Percentiles rank a stretch among this genome's conserved stretches.
Conservation (phyloP, 1,140 invertebrate species). For the Anoplophora glabripennis region DNA sequence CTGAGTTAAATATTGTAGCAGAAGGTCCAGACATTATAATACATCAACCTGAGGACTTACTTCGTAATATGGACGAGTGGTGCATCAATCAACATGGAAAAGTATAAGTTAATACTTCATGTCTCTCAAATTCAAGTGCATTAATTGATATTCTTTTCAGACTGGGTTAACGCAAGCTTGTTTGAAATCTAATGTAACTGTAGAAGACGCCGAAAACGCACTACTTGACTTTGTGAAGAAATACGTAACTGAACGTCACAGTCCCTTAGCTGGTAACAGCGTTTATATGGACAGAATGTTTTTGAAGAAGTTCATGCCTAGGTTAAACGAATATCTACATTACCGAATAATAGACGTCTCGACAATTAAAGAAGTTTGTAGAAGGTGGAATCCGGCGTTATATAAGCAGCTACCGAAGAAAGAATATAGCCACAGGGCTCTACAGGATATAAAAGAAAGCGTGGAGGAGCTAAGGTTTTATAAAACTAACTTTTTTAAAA, state of each 20-base stretch:
- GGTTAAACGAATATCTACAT: slow-evolving; percentile 75
- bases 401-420: slow-evolving; percentile 63
- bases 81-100: slow-evolving; percentile 72
- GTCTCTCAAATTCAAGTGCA: slow-evolving; percentile 3
- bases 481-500: slow-evolving; percentile 45
- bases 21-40: slow-evolving; percentile 78
- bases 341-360: slow-evolving; percentile 93
- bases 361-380: slow-evolving; percentile 80
- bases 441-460: slow-evolving; percentile 84
- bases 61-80: slow-evolving; percentile 82
- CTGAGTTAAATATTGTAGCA: slow-evolving; percentile 73
- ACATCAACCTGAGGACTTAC: slow-evolving; percentile 69
- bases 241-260: slow-evolving; percentile 61
- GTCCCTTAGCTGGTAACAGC: slow-evolving; percentile 85
- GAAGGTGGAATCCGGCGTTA: slow-evolving; percentile 69
- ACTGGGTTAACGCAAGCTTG: slow-evolving; percentile 73
- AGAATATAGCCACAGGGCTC: slow-evolving; percentile 65
- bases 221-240: slow-evolving; percentile 71
- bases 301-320: slow-evolving; percentile 73
- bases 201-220: slow-evolving; percentile 66
- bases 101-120: slow-evolving; percentile 48
- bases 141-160: slow-evolving; percentile 51
- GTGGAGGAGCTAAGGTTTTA: slow-evolving; percentile 70
- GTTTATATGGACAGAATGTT: slow-evolving; percentile 84
- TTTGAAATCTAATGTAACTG: slow-evolving; percentile 62